These are phyloP conservation scores for Chionoecetes opilio DNA, from an alignment of 1,140 invertebrate genomes.

Conservation along the genomic window DNA sequence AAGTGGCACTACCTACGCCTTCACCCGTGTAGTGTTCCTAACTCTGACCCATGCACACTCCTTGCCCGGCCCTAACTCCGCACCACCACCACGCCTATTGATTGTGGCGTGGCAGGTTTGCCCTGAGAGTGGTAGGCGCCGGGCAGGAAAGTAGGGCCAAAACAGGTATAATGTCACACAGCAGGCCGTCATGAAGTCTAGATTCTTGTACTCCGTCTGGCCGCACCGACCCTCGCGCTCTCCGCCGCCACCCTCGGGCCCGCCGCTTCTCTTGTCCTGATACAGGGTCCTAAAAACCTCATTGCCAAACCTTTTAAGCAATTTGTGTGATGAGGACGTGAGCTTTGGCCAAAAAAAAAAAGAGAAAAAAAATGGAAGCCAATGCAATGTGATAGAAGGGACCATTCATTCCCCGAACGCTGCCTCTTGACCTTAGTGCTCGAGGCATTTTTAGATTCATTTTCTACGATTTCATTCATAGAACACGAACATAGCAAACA, in stretches of 20 bases:
- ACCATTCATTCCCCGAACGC: too few relatives aligned
- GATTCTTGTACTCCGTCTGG: not conserved
- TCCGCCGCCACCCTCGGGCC: not conserved
- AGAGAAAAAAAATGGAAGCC: too few relatives aligned
- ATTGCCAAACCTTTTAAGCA: too few relatives aligned
- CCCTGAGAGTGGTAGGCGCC: not conserved
- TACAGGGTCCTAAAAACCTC: not conserved
- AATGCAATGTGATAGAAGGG: too few relatives aligned
- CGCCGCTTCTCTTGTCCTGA: not conserved
- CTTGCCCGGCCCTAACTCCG: not conserved
- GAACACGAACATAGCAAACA: too few relatives aligned
- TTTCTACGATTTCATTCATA: too few relatives aligned
- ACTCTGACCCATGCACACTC: not conserved
- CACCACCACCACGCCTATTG: not conserved
- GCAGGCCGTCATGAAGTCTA: not conserved
- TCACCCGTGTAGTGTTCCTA: not conserved
- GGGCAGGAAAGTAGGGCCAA: not conserved
- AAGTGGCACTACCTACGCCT: not conserved
- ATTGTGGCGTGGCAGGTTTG: not conserved
- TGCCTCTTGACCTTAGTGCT: too few relatives aligned
- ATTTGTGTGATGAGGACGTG: too few relatives aligned
- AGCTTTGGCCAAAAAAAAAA: too few relatives aligned
- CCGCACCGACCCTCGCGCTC: not conserved
- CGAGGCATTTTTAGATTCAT: too few relatives aligned
- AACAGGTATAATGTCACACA: not conserved